Evolutionary conservation across 2,888 invertebrate species (phyloP).

Genomic region (Mactromeris polynyma): DNA sequence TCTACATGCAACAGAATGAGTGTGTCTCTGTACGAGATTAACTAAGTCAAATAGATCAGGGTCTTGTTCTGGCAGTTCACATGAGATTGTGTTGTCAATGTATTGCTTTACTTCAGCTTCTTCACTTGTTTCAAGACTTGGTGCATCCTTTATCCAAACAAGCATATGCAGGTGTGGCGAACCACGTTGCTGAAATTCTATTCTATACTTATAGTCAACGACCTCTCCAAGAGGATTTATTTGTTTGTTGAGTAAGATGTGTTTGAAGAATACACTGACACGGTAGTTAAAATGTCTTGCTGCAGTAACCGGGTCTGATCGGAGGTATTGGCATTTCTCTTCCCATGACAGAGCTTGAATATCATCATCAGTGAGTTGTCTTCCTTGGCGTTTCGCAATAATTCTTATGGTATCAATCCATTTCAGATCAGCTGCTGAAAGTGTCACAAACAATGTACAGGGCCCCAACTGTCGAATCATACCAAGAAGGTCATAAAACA

Average conservation of each 20-base stretch:
- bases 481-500: constrained; percentile 67
- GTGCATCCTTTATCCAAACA: constrained; percentile 68
- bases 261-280: constrained; percentile 60
- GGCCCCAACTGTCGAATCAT: constrained; percentile 75
- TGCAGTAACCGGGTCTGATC: constrained; percentile 73
- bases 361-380: too few relatives aligned
- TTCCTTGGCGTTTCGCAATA: constrained; percentile 53
- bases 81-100: constrained; percentile 57
- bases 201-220: constrained; percentile 68
- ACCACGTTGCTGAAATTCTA: constrained; percentile 74
- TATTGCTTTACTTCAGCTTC: constrained; percentile 57
- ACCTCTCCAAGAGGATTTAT: constrained; percentile 67
- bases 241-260: constrained; percentile 47
- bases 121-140: constrained; percentile 52
- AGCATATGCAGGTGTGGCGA: constrained; percentile 73
- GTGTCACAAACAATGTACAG: constrained; percentile 54
- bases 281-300: constrained; percentile 73
- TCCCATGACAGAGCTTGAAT: constrained; percentile 67
- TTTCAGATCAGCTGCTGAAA: constrained; percentile 72
- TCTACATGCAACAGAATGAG: constrained; percentile 58
- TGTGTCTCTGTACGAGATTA: constrained; percentile 56
- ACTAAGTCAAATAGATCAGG: constrained; percentile 39
- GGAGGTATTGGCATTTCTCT: constrained; percentile 58
- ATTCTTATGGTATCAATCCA: constrained; percentile 74
- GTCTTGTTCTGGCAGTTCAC: constrained; percentile 53